A percentile compares a stretch with the other conserved stretches of the same genome.
phyloP scores from a whole-genome alignment of 2,888 invertebrate species.

The Callyntrura sp. region DNA sequence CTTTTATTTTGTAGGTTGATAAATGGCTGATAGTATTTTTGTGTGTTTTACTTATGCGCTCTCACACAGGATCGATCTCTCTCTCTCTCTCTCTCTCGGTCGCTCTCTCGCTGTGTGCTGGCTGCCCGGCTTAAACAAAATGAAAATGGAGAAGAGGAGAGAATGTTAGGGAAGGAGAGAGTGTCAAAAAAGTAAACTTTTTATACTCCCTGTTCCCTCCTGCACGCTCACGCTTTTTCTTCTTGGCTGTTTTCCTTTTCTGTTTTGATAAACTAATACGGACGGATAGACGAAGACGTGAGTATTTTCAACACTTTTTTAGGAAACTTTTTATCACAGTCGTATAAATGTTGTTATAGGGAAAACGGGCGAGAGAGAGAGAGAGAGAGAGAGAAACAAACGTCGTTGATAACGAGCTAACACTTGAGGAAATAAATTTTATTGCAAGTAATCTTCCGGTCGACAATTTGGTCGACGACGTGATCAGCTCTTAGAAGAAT shows the following conservation, averaged over 20 bases:
- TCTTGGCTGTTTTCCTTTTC: not conserved
- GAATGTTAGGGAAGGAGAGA: too few relatives aligned
- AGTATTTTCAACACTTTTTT: constrained; percentile 21
- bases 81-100: too few relatives aligned
- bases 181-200: too few relatives aligned
- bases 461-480: constrained; percentile 51
- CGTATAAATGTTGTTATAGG: constrained; percentile 10
- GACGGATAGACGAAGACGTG: not conserved
- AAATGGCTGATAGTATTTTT: constrained; percentile 26
- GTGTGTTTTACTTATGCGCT: too few relatives aligned
- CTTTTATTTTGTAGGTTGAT: not conserved
- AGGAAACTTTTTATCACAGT: not conserved
- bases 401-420: not conserved
- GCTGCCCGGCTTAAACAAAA: too few relatives aligned
- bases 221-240: not conserved
- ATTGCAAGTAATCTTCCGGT: constrained; percentile 23
- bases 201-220: too few relatives aligned
- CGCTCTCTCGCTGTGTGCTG: too few relatives aligned
- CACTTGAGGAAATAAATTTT: constrained; percentile 19
- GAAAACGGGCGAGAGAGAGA: too few relatives aligned
- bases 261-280: constrained; percentile 9
- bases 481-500: constrained; percentile 18
- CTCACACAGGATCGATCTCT: too few relatives aligned
- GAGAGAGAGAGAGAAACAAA: too few relatives aligned
- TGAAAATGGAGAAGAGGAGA: too few relatives aligned